Base-by-base conservation (phyloP, 2,888 invertebrate species). In the Caenorhabditis angaria region DNA sequence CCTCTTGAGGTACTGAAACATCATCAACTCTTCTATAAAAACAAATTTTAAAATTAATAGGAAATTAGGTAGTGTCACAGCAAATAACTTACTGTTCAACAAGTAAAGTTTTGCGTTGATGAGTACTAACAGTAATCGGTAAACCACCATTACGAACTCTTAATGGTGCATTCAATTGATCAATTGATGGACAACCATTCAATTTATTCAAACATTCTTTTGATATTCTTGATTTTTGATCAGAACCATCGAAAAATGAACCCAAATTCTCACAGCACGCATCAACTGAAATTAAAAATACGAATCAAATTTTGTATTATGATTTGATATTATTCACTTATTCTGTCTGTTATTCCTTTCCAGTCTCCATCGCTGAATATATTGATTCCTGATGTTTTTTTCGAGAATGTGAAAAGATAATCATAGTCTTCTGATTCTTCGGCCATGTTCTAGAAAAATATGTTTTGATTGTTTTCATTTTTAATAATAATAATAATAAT, bases 351-450 rank as follows among this genome's bases (percentile, higher is more conserved):
- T 41, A 41, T 41, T 41, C 41, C 41, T 41, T 14, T 41, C 41
- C 10, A 18, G 18, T 41, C 41, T 41, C 41, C 41, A 12, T 41
- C 41, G 18, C 41, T 41, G 41, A 41, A 41, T 12, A 41, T 41
- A 41, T 41, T 41, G 41, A 41, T 41, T 12, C 41, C 41, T 14
- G 41, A 32, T 8, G 32, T 18, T 14, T 41, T 41, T 3, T 41
- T 41, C 3, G 10, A 14, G 18, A 41, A 41, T 41, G 41, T 10
- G 41, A 41, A 41, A 3, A 67, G 10, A 47, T 67, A 72, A 55
- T 72, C 72, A 32, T 64, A 64, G 29, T 72, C 64, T 25, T 64
- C 64, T 8, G 6, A 25, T 50, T 53, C 61, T 63, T 57, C 67
- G 60, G n/a, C 64, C 67, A 22, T 64, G 64, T 58, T 32, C 56